Evolutionary conservation across 2,888 invertebrate species (phyloP).

Genomic region (Cosmorhoe ocellata): DNA sequence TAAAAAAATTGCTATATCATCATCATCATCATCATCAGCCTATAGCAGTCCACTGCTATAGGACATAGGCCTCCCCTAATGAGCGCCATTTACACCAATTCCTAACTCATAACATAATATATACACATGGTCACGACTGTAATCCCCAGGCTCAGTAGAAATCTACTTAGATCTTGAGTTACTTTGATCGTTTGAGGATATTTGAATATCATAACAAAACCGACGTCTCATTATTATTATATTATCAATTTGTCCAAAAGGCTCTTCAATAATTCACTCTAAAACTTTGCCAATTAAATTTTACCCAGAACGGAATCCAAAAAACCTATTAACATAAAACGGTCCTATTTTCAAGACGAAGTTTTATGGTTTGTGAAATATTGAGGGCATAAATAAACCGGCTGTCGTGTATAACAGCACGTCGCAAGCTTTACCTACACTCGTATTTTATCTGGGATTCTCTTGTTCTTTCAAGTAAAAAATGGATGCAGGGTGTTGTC

Average conservation of each 20-base stretch:
- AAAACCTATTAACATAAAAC: constrained; percentile 76
- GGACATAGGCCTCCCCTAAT: too few species aligned
- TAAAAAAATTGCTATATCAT: too few species aligned
- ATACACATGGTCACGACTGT: too few species aligned
- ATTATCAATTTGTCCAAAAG: constrained; percentile 25
- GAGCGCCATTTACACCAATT: too few species aligned
- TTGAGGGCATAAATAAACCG: constrained; percentile 77
- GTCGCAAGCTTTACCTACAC: constrained; percentile 65
- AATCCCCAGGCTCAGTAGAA: too few species aligned
- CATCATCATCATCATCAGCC: too few species aligned
- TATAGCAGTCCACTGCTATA: too few species aligned
- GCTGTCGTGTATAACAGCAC: constrained; percentile 77
- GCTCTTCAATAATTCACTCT: constrained; percentile 35
- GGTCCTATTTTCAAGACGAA: constrained; percentile 72
- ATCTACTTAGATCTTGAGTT: too few species aligned
- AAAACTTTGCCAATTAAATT: constrained; percentile 39
- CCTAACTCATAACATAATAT: too few species aligned
- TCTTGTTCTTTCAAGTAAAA: constrained; percentile 70
- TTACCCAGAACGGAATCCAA: constrained; percentile 43
- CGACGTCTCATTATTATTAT: constrained; percentile 12
- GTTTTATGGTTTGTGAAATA: constrained; percentile 81
- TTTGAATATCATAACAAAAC: constrained; percentile 10
- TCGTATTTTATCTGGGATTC: constrained; percentile 76
- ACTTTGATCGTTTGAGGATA: too few species aligned
- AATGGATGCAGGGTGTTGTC: constrained; percentile 51